phyloP scores from a whole-genome alignment of 2,888 invertebrate genomes.

The Leptinotarsa rubiginosa region DNA sequence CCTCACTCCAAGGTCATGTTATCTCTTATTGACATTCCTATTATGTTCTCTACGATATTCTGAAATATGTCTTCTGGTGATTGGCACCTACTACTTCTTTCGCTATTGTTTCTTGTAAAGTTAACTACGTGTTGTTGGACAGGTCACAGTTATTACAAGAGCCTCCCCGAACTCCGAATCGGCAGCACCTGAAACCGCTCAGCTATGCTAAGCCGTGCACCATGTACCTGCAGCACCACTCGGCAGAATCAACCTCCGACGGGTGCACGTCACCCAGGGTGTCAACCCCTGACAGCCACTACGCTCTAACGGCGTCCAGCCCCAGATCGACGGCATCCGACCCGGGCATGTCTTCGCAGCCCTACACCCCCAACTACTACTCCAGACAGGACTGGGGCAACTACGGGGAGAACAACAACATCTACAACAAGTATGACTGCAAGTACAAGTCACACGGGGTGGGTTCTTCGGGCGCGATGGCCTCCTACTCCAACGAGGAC shows the following conservation, averaged over 20 bases:
- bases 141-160: background rate
- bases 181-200: background rate
- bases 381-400: slow-evolving; percentile 55
- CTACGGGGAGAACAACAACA: slow-evolving; percentile 64
- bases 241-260: slow-evolving; percentile 61
- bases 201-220: slow-evolving; percentile 30
- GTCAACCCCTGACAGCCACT: slow-evolving; percentile 62
- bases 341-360: slow-evolving; percentile 64
- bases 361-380: slow-evolving; percentile 63
- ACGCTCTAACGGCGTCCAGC: slow-evolving; percentile 58
- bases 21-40: too few relatives aligned
- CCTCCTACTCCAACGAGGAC: slow-evolving; percentile 49
- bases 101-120: too few relatives aligned
- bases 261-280: slow-evolving; percentile 61
- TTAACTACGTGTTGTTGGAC: background rate
- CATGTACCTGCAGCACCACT: slow-evolving; percentile 56
- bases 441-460: slow-evolving; percentile 52
- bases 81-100: too few relatives aligned
- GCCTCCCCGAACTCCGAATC: background rate
- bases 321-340: slow-evolving; percentile 59
- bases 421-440: slow-evolving; percentile 57
- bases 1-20: too few relatives aligned
- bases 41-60: too few relatives aligned
- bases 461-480: slow-evolving; percentile 43
- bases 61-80: too few relatives aligned